Evolutionary conservation across 2,113 vertebrate genomes (phyloP).

Genomic region (Eonycteris spelaea): DNA sequence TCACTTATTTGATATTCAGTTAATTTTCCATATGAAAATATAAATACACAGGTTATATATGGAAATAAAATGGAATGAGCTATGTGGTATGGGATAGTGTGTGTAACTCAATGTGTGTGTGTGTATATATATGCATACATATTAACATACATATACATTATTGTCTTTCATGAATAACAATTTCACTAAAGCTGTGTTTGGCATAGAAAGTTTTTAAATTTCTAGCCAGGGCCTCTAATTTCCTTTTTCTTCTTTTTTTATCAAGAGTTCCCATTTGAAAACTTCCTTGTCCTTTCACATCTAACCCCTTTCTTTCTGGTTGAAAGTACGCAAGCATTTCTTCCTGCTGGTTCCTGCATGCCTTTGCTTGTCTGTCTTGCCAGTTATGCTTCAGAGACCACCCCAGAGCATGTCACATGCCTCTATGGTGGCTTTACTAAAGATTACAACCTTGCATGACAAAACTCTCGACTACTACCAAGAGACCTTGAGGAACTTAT

Average conservation of each 20-base stretch:
- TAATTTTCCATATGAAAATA: constrained; percentile 23
- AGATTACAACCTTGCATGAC: constrained; percentile 29
- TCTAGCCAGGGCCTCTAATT: neutral
- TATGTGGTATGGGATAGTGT: neutral
- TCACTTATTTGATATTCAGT: constrained; percentile 38
- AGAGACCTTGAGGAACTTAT: constrained; percentile 46
- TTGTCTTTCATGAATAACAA: constrained; percentile 23
- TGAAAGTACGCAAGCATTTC: neutral
- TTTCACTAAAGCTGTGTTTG: constrained; percentile 13
- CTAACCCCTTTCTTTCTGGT: neutral
- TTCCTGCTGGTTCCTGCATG: neutral
- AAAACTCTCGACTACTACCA: constrained; percentile 31
- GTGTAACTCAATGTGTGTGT: neutral
- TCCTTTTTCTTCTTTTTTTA: neutral
- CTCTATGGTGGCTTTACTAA: constrained; percentile 28
- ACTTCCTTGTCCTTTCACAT: neutral
- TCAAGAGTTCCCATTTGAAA: neutral
- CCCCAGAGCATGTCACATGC: constrained; percentile 32
- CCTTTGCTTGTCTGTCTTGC: constrained; percentile 35
- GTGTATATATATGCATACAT: neutral
- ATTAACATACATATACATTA: neutral
- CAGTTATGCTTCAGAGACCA: constrained; percentile 45
- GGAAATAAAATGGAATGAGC: neutral
- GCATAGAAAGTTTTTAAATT: constrained; percentile 12
- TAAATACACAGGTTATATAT: neutral